phyloP scores from a whole-genome alignment of 2,888 invertebrate genomes.

The Dolichopus griseipennis region DNA sequence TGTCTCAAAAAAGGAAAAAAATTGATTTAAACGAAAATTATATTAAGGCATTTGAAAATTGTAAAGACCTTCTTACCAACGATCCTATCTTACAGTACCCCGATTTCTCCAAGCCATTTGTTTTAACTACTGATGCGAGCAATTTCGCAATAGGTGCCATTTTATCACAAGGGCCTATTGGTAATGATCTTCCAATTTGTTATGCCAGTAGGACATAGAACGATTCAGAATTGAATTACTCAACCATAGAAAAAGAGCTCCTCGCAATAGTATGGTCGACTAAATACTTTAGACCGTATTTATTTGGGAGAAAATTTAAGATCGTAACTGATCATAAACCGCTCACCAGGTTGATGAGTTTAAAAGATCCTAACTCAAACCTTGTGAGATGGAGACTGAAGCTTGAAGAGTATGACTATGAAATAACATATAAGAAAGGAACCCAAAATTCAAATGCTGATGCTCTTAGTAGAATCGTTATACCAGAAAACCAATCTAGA shows the following conservation, averaged over 20 bases:
- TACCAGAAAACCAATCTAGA: neutral
- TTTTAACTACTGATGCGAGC: constrained; percentile 18
- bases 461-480: constrained; percentile 13
- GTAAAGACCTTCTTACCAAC: constrained; percentile 19
- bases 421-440: constrained; percentile 24
- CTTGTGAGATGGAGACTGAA: constrained; percentile 20
- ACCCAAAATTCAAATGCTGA: constrained; percentile 23
- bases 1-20: constrained; percentile 17
- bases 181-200: constrained; percentile 16
- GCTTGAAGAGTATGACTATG: constrained; percentile 23
- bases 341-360: constrained; percentile 11
- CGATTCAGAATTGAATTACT: constrained; percentile 12
- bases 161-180: constrained; percentile 16
- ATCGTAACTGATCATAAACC: no score
- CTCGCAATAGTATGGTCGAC: no score
- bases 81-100: constrained; percentile 15
- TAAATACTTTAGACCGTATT: no score
- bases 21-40: constrained; percentile 12
- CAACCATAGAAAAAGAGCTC: no score
- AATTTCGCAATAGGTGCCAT: constrained; percentile 15
- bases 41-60: constrained; percentile 15
- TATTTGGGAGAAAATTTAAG: constrained; percentile 12
- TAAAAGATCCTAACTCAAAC: constrained; percentile 13
- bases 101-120: constrained; percentile 13
- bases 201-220: constrained; percentile 16